phyloP scores from a whole-genome alignment of 2,797 vertebrate genomes.

The Peromyscus melanophrys region DNA sequence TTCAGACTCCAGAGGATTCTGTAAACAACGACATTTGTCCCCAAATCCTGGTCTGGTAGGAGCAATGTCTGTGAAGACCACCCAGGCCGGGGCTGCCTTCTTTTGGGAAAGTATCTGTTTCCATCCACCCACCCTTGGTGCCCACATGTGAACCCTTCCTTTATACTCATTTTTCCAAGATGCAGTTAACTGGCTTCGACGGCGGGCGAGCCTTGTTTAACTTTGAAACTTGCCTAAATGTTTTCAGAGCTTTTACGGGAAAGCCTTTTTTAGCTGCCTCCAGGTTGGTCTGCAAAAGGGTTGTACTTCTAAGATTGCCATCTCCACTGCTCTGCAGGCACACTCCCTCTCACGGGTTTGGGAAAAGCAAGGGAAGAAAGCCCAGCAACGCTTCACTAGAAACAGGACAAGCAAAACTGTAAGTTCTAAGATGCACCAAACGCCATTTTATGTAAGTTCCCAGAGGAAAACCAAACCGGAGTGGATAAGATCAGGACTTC shows the following conservation, averaged over 20 bases:
- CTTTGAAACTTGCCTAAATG: slow-evolving; percentile 60
- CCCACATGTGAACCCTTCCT: slow-evolving; percentile 48
- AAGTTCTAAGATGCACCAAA: neutral
- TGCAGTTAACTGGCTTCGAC: slow-evolving; percentile 61
- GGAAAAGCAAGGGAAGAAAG: neutral
- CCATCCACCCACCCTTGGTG: neutral
- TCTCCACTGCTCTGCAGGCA: neutral
- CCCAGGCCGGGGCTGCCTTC: neutral
- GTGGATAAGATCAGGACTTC: neutral
- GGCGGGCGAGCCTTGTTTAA: slow-evolving; percentile 65
- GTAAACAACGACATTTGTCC: neutral
- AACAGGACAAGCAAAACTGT: neutral
- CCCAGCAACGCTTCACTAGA: neutral
- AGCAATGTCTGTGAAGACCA: slow-evolving; percentile 15
- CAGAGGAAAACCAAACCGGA: neutral
- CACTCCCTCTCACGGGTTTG: neutral
- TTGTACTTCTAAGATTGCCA: neutral
- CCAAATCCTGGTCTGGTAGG: neutral
- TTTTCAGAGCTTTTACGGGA: slow-evolving; percentile 70
- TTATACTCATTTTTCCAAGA: slow-evolving; percentile 66
- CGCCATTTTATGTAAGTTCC: neutral
- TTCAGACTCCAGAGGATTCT: neutral
- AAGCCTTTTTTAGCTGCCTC: slow-evolving; percentile 1
- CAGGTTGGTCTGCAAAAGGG: neutral
- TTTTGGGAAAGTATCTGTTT: slow-evolving; percentile 32